Evolutionary conservation across 2,113 vertebrate genomes (phyloP).

Genomic region (Sigmodon hispidus): DNA sequence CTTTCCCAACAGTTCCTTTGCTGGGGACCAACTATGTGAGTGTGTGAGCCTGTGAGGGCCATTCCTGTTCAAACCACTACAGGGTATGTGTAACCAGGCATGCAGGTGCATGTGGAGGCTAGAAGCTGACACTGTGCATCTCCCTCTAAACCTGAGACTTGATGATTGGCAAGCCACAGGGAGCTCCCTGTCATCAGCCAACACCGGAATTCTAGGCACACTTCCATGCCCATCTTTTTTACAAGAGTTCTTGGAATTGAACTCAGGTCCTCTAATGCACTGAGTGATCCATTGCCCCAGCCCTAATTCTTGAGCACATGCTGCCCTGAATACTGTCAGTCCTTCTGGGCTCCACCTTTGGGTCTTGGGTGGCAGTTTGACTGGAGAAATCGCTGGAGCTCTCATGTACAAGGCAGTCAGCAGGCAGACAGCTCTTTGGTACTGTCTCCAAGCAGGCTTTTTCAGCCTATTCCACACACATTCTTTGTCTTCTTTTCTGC

Average conservation of each 20-base stretch:
- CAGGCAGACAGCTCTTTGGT: background rate
- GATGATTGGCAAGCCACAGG: background rate
- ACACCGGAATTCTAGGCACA: background rate
- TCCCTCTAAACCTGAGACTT: background rate
- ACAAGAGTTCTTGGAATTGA: background rate
- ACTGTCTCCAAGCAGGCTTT: background rate
- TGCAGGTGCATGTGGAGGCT: background rate
- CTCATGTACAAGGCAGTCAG: background rate
- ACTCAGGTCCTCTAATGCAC: background rate
- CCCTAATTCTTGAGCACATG: background rate
- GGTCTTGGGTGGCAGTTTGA: background rate
- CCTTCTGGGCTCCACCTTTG: background rate
- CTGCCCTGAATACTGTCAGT: background rate
- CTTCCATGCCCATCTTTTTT: background rate
- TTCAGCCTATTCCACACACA: background rate
- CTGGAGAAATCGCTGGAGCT: background rate
- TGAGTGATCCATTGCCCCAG: background rate
- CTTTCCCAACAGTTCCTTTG: background rate
- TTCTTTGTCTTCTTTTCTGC: background rate
- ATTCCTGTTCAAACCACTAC: background rate
- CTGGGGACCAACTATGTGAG: background rate
- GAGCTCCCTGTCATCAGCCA: background rate
- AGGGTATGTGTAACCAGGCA: background rate
- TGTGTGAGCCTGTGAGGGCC: background rate
- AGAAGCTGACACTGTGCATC: background rate